Conservation (phyloP, 1,140 invertebrate genomes). For the Portunus trituberculatus region DNA sequence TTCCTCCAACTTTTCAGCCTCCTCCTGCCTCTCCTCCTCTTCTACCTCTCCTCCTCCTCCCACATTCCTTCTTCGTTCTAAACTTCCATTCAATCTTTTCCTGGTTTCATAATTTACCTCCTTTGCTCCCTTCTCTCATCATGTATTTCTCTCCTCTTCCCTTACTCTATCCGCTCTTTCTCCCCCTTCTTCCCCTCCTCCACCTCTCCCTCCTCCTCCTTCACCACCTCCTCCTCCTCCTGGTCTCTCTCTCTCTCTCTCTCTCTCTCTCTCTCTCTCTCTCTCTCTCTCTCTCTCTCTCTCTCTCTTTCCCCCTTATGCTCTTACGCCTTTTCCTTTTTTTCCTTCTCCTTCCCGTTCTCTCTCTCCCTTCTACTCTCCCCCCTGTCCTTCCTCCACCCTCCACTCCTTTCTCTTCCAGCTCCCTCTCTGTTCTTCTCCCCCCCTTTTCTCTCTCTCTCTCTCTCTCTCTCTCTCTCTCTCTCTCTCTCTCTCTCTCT, state of each 20-base stretch:
- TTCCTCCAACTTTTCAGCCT: not conserved
- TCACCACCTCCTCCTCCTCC: not conserved
- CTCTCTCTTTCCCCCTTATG: not conserved
- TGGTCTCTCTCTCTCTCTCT: not conserved
- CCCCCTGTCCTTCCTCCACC: not conserved
- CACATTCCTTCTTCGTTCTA: not conserved
- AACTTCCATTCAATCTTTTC: not conserved
- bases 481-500: not conserved
- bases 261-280: not conserved
- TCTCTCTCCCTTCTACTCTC: not conserved
- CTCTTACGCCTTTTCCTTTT: not conserved
- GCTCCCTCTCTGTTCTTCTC: not conserved
- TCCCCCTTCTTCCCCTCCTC: not conserved
- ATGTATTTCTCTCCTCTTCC: no score
- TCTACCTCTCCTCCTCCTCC: not conserved
- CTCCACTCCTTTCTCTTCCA: not conserved
- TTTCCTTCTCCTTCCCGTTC: not conserved
- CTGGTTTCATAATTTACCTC: no score
- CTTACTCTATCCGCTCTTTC: not conserved
- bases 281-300: not conserved
- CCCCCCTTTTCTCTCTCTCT: not conserved
- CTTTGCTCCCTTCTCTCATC: not conserved
- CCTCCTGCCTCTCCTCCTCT: not conserved
- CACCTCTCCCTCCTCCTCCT: not conserved
- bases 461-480: not conserved